Base-by-base conservation (phyloP, 2,113 vertebrate species). In the Camelus dromedarius region DNA sequence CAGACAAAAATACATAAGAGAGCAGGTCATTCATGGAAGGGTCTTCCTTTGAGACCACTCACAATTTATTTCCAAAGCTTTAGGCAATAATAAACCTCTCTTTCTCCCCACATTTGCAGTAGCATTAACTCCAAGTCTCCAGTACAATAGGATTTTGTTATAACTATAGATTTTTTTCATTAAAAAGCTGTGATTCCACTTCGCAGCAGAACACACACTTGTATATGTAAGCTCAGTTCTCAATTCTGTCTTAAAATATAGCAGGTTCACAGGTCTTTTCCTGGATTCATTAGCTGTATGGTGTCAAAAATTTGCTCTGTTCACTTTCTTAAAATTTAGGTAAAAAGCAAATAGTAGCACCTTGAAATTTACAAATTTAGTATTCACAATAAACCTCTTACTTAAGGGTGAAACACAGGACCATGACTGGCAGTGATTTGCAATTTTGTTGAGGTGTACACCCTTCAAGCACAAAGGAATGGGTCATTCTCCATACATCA, bases 21-120 rank as follows among this genome's bases (percentile, higher is more conserved):
- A 93, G 52, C 62, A 66, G 73, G 79, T 84, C 73, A 70, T 52
- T 93, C 48, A 7, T 8, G 24, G 81, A 79, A 88, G 81, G 52
- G 46, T 32, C 91, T 95, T 88, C 79, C 95, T 95, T 72, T 35
- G 97, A 95, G 93, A 70, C 18, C 32, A 26, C 69, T 89, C 69
- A 89, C 81, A 82, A 92, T 93, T 96, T 95, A 95, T 66, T 96
- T 96, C 67, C 3, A 6, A 93, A 70, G 92, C 82, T 97, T 91
- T 73, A 72, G 64, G 86, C 89, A 91, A 89, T 76, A 95, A 83
- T 88, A 86, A 91, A 52, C 42, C 16, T 76, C 92, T 35, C 91
- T 76, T 30, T 88, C 82, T 93, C 26, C 50, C 77, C n/a, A 73
- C 50, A 96, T 93, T 73, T 60, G 46, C 72, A 54, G 77, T 16